Evolutionary conservation across 2,888 invertebrate species (phyloP).

Genomic region (Listrodromus nycthemerus): DNA sequence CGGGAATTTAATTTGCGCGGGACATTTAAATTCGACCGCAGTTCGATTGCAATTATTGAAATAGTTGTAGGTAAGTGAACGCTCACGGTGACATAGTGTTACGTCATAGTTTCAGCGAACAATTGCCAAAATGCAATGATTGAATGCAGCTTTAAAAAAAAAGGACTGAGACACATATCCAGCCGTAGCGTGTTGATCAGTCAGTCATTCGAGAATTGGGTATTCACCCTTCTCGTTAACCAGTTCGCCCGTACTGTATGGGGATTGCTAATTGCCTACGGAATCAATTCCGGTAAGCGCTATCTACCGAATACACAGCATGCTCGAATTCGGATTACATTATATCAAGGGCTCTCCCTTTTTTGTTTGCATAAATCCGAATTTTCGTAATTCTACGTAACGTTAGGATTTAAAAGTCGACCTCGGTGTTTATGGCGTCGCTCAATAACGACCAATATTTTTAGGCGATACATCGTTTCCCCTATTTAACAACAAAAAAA

Average conservation of each 20-base stretch:
- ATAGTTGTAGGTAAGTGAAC: background rate
- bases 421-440: background rate
- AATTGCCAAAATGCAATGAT: background rate
- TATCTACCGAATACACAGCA: background rate
- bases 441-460: background rate
- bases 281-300: conserved; percentile 26
- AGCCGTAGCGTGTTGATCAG: background rate
- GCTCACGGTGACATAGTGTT: background rate
- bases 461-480: background rate
- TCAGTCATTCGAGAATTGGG: conserved; percentile 31
- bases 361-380: too few relatives aligned
- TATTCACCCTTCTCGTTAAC: conserved; percentile 32
- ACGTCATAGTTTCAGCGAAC: background rate
- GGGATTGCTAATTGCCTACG: conserved; percentile 37
- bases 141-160: background rate
- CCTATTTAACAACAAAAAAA: background rate
- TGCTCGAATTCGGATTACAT: conserved; percentile 3
- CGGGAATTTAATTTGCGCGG: background rate
- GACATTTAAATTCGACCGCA: background rate
- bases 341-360: background rate
- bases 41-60: background rate
- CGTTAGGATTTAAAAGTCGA: background rate
- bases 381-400: background rate
- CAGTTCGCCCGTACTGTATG: conserved; percentile 11
- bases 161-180: conserved; percentile 1